Evolutionary conservation across 2,113 vertebrate species (phyloP).

Genomic region (Pholis gunnellus): DNA sequence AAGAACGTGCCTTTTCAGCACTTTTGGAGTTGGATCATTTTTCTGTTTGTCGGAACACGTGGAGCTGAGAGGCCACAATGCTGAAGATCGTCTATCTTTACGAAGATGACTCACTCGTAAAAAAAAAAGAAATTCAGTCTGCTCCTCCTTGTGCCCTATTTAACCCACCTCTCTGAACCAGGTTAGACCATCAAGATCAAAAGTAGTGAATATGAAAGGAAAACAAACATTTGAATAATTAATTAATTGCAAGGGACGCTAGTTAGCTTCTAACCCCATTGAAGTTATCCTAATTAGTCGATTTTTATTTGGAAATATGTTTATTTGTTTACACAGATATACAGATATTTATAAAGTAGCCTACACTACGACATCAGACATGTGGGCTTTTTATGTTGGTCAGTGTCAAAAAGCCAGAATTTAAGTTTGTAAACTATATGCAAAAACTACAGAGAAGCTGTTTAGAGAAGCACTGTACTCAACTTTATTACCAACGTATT

Average conservation of each 20-base stretch:
- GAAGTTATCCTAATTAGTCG: too few relatives aligned
- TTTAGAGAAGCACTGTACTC: not conserved
- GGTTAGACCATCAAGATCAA: not conserved
- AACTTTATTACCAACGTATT: not conserved
- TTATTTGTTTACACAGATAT: not conserved
- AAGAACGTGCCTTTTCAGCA: slow-evolving; percentile 51
- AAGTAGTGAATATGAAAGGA: not conserved
- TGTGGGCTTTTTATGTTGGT: not conserved
- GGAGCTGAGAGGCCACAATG: slow-evolving; percentile 74
- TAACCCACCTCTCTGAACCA: not conserved
- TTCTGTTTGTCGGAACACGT: slow-evolving; percentile 81
- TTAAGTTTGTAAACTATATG: not conserved
- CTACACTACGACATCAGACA: not conserved
- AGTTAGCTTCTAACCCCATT: too few relatives aligned
- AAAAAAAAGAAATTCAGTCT: rapidly evolving
- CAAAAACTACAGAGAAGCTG: too few relatives aligned
- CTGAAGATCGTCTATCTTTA: slow-evolving; percentile 27
- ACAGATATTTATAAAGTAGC: not conserved
- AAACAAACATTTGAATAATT: not conserved
- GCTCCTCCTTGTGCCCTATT: not conserved
- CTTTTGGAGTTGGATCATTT: slow-evolving; percentile 54
- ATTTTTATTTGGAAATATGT: too few relatives aligned
- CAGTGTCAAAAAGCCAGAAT: too few relatives aligned
- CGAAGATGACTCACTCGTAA: not conserved
- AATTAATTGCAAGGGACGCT: not conserved